Percentiles rank a stretch among this genome's conserved stretches.
Conservation (phyloP, 1,140 invertebrate species). For the Maniola jurtina region DNA sequence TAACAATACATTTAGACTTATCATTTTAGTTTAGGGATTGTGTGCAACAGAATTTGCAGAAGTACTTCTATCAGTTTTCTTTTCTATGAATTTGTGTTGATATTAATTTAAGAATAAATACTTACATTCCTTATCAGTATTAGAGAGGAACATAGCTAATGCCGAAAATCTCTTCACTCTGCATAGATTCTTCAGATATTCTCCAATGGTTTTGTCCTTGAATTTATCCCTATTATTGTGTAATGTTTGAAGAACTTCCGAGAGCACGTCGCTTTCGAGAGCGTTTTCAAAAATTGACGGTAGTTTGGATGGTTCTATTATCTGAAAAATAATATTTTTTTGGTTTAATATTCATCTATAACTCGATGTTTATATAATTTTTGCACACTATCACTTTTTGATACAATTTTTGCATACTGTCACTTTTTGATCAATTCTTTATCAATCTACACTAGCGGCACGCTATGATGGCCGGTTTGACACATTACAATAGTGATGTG, state of each 20-base stretch:
- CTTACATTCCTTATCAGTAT: constrained; percentile 56
- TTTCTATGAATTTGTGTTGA: neutral
- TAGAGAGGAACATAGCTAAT: constrained; percentile 58
- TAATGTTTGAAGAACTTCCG: constrained; percentile 77
- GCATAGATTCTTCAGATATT: constrained; percentile 44
- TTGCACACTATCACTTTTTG: too few relatives aligned
- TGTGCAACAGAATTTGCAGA: too few relatives aligned
- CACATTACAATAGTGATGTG: too few relatives aligned
- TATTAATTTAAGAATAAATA: constrained; percentile 12
- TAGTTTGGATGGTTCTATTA: constrained; percentile 75
- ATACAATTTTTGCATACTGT: too few relatives aligned
- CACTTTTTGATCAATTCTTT: too few relatives aligned
- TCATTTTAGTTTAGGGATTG: too few relatives aligned
- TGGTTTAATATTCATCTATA: too few relatives aligned
- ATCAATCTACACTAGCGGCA: too few relatives aligned
- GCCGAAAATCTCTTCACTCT: constrained; percentile 58
- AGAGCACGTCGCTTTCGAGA: constrained; percentile 80
- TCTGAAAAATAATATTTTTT: constrained; percentile 54
- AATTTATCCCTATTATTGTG: constrained; percentile 49
- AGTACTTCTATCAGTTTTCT: too few relatives aligned
- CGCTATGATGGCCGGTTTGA: too few relatives aligned
- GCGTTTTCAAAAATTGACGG: constrained; percentile 81
- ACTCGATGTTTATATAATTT: too few relatives aligned
- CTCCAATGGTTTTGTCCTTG: constrained; percentile 38
- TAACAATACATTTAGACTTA: too few relatives aligned